Evolutionary conservation across 2,888 invertebrate species (phyloP).

Genomic region (Imbricaverruca yamaguchii): DNA sequence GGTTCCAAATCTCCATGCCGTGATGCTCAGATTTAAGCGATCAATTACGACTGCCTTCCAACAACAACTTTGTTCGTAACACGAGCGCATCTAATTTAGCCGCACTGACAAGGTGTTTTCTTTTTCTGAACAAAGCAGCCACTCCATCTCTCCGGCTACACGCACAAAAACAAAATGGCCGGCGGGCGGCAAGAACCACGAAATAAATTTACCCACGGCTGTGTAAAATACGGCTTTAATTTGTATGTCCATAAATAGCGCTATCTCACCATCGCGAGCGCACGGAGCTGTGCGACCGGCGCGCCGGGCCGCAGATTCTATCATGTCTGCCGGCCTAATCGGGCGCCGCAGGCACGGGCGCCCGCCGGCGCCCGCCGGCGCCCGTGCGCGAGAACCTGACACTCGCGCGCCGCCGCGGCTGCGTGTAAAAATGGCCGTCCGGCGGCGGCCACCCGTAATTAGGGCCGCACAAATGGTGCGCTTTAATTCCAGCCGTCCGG

Average conservation of each 20-base stretch:
- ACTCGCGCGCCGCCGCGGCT: neutral
- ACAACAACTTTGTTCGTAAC: constrained; percentile 1
- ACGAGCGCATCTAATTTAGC: neutral
- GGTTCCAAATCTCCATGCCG: too few relatives aligned
- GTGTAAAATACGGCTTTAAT: constrained; percentile 15
- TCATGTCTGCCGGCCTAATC: neutral
- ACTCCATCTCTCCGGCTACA: neutral
- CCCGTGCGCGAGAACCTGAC: neutral
- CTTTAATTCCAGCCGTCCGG: neutral
- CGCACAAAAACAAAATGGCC: constrained; percentile 21
- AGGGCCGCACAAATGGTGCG: constrained; percentile 1
- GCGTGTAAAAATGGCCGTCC: constrained; percentile 7
- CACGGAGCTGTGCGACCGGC: neutral
- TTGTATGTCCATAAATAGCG: constrained; percentile 16
- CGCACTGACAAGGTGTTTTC: neutral
- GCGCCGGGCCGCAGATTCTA: neutral
- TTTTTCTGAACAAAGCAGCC: neutral
- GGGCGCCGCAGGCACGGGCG: neutral
- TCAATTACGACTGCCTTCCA: neutral
- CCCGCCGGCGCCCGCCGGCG: constrained; percentile 4
- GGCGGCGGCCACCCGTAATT: neutral
- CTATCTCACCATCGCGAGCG: neutral
- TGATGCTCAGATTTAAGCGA: neutral
- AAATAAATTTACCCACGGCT: neutral
- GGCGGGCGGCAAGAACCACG: neutral